These are phyloP conservation scores for Eulimnadia texana DNA, from an alignment of 1,140 invertebrate species.

Conservation along the genomic window DNA sequence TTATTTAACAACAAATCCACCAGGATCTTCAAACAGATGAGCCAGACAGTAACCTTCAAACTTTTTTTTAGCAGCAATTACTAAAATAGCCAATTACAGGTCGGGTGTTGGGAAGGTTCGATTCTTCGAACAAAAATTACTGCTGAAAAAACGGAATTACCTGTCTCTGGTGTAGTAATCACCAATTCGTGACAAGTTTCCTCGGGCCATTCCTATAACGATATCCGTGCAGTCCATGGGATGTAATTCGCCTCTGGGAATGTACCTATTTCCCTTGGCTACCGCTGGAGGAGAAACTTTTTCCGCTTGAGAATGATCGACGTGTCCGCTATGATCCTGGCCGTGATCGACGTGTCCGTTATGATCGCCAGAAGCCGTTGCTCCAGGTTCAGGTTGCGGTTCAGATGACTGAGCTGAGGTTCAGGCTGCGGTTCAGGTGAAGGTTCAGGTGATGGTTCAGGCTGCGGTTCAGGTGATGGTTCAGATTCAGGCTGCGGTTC, in stretches of 20 bases:
- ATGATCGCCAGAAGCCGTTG: constrained; percentile 42
- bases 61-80: no score
- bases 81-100: no score
- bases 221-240: constrained; percentile 93
- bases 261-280: constrained; percentile 21
- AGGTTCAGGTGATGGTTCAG: constrained; percentile 27
- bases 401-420: constrained; percentile 25
- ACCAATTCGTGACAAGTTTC: constrained; percentile 58
- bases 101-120: no score
- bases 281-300: neutral
- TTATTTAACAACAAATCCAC: no score
- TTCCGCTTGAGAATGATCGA: constrained; percentile 40
- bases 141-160: no score
- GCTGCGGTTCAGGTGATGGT: constrained; percentile 16
- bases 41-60: no score
- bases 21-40: no score
- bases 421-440: constrained; percentile 24
- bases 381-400: constrained; percentile 21
- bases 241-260: constrained; percentile 65
- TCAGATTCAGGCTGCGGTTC: constrained; percentile 29
- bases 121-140: no score
- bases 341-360: constrained; percentile 11
- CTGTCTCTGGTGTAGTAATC: constrained; percentile 86
- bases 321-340: constrained; percentile 2
- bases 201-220: constrained; percentile 69